Evolutionary conservation across 1,140 invertebrate genomes (phyloP).

Genomic region (Helicoverpa zea): DNA sequence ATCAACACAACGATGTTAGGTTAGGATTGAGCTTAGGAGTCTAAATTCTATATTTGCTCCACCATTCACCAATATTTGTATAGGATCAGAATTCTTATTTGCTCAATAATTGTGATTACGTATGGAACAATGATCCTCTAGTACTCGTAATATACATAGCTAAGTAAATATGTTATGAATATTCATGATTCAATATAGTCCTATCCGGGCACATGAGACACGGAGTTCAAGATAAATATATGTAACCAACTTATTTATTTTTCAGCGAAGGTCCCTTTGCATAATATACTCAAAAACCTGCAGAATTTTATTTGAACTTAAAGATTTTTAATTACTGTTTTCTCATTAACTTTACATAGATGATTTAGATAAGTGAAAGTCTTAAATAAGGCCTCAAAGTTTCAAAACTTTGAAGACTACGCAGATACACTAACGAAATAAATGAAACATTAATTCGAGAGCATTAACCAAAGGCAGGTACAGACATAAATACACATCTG

Average conservation of each 20-base stretch:
- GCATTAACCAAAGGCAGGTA: conserved; percentile 23
- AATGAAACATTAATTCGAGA: not conserved
- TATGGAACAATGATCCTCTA: conserved; percentile 40
- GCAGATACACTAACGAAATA: not conserved
- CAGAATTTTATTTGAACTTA: not conserved
- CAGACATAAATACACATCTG: conserved; percentile 12
- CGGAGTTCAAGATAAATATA: no score
- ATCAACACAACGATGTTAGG: conserved; percentile 37
- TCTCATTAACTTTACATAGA: no score
- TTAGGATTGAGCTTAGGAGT: conserved; percentile 45
- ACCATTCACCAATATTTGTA: conserved; percentile 4
- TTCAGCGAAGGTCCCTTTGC: no score
- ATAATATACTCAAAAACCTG: not conserved
- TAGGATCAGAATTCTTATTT: conserved; percentile 41
- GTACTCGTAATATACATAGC: conserved; percentile 1
- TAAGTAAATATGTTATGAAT: conserved; percentile 31
- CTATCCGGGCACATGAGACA: not conserved
- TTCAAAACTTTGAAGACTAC: not conserved
- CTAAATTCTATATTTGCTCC: conserved; percentile 43
- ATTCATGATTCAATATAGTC: not conserved
- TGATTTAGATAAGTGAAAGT: no score
- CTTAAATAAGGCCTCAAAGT: not conserved
- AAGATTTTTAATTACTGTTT: no score
- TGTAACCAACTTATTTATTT: no score
- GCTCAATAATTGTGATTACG: conserved; percentile 43